Conservation (phyloP, 2,113 vertebrate species). For the Gopherus evgoodei region DNA sequence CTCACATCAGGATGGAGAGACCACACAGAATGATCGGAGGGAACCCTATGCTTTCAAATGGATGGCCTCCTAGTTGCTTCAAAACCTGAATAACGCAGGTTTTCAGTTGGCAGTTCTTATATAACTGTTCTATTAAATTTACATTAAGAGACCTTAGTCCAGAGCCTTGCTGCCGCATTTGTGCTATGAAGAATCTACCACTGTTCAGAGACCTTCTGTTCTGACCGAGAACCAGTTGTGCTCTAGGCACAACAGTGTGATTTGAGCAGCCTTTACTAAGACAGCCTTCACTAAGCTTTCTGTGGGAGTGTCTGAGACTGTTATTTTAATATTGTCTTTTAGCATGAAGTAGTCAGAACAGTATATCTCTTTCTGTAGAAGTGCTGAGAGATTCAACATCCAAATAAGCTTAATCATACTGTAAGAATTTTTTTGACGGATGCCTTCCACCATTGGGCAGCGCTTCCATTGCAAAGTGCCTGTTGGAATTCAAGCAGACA, state of each 20-base stretch:
- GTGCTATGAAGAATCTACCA: neutral
- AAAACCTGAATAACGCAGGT: conserved; percentile 35
- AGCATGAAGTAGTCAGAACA: neutral
- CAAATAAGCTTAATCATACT: neutral
- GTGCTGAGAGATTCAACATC: neutral
- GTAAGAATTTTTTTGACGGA: neutral
- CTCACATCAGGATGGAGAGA: neutral
- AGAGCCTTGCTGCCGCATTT: conserved; percentile 37
- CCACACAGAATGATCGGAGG: neutral
- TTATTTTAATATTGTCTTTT: conserved; percentile 7
- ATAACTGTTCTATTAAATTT: conserved; percentile 48
- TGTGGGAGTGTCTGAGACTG: conserved; percentile 11
- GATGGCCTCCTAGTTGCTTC: neutral
- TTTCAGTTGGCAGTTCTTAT: conserved; percentile 27
- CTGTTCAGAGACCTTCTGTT: conserved; percentile 45
- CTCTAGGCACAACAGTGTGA: conserved; percentile 25
- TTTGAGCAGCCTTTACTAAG: conserved; percentile 30
- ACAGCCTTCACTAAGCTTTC: neutral
- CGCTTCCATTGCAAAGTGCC: neutral
- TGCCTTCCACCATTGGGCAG: neutral
- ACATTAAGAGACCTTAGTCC: conserved; percentile 48
- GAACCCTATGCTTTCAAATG: neutral
- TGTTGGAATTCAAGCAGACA: neutral
- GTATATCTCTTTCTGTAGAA: rapidly evolving
- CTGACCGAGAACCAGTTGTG: conserved; percentile 52